Evolutionary conservation across 2,113 vertebrate species (phyloP).

Genomic region (Ameiurus melas): DNA sequence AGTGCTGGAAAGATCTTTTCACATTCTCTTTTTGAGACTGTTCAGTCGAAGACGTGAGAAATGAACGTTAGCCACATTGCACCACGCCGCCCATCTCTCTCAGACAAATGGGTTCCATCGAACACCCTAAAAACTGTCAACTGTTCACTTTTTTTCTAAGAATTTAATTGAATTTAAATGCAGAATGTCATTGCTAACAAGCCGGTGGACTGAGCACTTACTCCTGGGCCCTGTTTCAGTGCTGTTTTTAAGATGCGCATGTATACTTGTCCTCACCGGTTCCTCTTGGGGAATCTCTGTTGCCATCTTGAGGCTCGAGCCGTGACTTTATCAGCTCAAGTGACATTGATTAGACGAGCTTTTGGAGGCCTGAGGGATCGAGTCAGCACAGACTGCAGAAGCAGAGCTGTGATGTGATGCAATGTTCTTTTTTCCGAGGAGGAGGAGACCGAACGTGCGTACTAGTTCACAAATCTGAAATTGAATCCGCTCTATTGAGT

Average conservation of each 20-base stretch:
- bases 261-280: background rate
- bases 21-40: background rate
- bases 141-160: background rate
- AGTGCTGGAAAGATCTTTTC: background rate
- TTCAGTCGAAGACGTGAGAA: background rate
- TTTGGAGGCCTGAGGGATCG: background rate
- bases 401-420: background rate
- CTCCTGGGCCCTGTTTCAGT: background rate
- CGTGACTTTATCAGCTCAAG: background rate
- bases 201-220: background rate
- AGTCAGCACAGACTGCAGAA: background rate
- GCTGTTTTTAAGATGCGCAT: background rate
- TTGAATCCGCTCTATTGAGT: background rate
- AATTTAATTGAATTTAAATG: background rate
- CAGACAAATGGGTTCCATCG: background rate
- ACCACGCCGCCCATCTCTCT: background rate
- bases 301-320: background rate
- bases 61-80: background rate
- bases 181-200: background rate
- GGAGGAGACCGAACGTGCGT: background rate
- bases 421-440: background rate
- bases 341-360: constrained; percentile 16
- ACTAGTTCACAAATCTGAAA: background rate
- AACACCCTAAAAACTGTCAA: background rate
- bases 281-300: background rate